Percentiles rank a stretch among this genome's conserved stretches.
These are phyloP conservation scores for Cydia splendana DNA, from an alignment of 1,140 invertebrate genomes.

Conservation along the genomic window DNA sequence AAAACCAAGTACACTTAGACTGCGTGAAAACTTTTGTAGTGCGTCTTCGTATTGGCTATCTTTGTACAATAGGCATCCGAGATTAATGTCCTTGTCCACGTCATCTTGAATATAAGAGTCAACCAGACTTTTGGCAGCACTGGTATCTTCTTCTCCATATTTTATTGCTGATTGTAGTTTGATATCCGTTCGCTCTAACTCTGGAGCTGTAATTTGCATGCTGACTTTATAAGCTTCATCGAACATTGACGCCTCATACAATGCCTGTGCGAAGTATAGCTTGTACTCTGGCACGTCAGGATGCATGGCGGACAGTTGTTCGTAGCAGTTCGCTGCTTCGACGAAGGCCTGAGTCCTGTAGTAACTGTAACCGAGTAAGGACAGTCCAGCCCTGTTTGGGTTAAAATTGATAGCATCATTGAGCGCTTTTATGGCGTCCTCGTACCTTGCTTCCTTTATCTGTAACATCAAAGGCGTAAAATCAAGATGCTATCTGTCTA, in stretches of 20 bases:
- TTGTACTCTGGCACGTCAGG: conserved; percentile 94
- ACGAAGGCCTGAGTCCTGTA: conserved; percentile 97
- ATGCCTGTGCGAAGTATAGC: conserved; percentile 95
- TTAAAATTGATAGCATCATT: conserved; percentile 85
- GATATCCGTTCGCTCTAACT: conserved; percentile 86
- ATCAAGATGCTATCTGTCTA: conserved; percentile 16
- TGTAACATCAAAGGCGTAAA: conserved; percentile 69
- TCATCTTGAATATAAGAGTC: conserved; percentile 94
- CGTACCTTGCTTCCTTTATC: conserved; percentile 96
- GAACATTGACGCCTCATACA: conserved; percentile 95
- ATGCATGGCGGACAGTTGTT: conserved; percentile 92
- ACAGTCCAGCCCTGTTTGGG: conserved; percentile 92
- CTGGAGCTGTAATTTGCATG: conserved; percentile 87
- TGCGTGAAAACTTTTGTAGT: conserved; percentile 93
- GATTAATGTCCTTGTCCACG: conserved; percentile 97
- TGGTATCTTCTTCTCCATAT: conserved; percentile 97
- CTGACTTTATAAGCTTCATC: conserved; percentile 94
- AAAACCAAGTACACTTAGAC: conserved; percentile 93
- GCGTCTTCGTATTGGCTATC: conserved; percentile 93
- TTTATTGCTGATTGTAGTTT: conserved; percentile 98
- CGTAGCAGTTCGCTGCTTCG: conserved; percentile 97
- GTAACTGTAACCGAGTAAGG: conserved; percentile 97
- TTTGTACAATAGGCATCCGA: conserved; percentile 97
- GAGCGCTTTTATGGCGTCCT: conserved; percentile 91
- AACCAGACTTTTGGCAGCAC: conserved; percentile 94